Evolutionary conservation across 2,888 invertebrate species (phyloP).

Genomic region (Seladonia tumulorum): DNA sequence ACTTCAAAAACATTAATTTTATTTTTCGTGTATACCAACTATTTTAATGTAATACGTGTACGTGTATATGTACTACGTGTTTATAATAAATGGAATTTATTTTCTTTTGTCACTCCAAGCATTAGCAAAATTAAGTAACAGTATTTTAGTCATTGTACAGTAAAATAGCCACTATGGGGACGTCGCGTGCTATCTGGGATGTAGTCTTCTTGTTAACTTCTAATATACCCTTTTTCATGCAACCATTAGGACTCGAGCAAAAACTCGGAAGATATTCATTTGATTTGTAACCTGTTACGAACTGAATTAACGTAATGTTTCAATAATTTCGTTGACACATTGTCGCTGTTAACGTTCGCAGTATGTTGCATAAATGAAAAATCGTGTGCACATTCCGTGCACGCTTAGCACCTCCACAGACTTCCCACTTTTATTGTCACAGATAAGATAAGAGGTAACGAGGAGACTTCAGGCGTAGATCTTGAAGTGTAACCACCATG

Average conservation of each 20-base stretch:
- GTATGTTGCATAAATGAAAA: background rate
- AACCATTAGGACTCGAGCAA: no score
- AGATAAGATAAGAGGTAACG: slow-evolving; percentile 67
- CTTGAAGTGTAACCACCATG: slow-evolving; percentile 48
- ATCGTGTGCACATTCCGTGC: slow-evolving; percentile 9
- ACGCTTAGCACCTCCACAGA: slow-evolving; percentile 13
- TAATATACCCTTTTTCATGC: no score
- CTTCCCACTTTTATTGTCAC: slow-evolving; percentile 52
- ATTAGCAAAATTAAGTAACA: no score
- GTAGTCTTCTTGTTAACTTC: no score
- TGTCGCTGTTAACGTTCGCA: background rate
- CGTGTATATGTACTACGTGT: no score
- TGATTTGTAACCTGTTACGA: no score
- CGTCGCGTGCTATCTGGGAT: no score
- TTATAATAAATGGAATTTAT: no score
- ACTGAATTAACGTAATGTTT: background rate
- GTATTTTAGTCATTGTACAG: no score
- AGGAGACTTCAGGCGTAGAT: slow-evolving; percentile 46
- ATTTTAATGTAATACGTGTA: background rate
- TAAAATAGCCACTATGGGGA: no score
- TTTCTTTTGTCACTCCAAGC: no score
- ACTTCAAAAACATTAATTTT: background rate
- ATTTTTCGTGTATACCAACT: background rate
- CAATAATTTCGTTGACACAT: background rate
- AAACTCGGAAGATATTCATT: no score